Evolutionary conservation across 2,888 invertebrate genomes (phyloP).

Genomic region (Ariolimax columbianus): DNA sequence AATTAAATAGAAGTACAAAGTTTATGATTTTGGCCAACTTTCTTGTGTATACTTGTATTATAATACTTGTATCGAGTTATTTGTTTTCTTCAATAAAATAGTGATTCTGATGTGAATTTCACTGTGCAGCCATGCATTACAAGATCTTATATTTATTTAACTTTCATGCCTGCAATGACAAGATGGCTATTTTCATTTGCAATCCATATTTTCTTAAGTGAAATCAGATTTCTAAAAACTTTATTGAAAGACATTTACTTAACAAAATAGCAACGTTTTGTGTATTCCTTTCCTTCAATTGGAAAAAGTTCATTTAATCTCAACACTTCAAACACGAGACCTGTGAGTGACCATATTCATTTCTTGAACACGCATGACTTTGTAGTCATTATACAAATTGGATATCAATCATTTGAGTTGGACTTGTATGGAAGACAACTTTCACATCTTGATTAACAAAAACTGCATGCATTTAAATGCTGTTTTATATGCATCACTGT

Average conservation of each 20-base stretch:
- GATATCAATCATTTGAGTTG: not conserved
- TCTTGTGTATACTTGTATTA: conserved; percentile 5
- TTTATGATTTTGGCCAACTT: conserved; percentile 19
- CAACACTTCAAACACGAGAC: not conserved
- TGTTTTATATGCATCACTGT: not conserved
- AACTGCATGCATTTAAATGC: conserved; percentile 9
- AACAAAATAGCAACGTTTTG: not conserved
- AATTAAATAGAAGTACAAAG: conserved; percentile 30
- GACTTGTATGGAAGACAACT: not conserved
- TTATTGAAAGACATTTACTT: no score
- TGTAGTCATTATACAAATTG: not conserved
- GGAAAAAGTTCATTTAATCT: not conserved
- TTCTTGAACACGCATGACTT: not conserved
- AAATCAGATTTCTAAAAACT: not conserved
- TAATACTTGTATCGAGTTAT: not conserved
- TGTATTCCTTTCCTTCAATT: not conserved
- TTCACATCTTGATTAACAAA: conserved; percentile 7
- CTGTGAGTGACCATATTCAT: not conserved
- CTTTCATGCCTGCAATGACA: not conserved
- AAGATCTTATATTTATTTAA: not conserved
- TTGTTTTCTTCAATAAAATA: not conserved
- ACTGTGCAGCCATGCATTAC: not conserved
- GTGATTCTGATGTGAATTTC: not conserved
- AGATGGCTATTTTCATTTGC: not conserved
- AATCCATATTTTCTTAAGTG: not conserved